These are phyloP conservation scores for Terebella lapidaria DNA, from an alignment of 2,888 invertebrate genomes.

Conservation along the genomic window DNA sequence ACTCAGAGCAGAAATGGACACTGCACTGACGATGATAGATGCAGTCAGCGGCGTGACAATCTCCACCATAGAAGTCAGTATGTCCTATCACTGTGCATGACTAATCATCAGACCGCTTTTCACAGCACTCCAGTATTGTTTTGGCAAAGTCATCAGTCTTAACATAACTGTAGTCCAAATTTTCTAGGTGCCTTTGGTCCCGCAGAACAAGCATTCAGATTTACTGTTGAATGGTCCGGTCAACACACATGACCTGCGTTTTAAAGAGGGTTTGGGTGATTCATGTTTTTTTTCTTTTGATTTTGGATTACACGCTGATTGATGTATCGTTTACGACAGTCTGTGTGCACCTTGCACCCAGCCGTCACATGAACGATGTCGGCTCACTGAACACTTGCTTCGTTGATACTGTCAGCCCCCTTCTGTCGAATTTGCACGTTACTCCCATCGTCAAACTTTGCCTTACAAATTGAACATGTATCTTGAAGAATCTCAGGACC, in stretches of 20 bases:
- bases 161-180: too few species aligned
- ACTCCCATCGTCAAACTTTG: neutral
- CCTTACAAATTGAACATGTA: neutral
- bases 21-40: neutral
- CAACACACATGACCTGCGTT: neutral
- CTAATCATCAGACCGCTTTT: neutral
- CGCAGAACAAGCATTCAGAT: too few species aligned
- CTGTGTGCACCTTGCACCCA: neutral
- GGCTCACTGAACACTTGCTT: neutral
- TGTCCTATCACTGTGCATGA: neutral
- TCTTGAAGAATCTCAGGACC: neutral
- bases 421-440: neutral
- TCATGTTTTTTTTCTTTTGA: slow-evolving; percentile 1
- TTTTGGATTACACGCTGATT: neutral
- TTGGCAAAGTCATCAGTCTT: too few species aligned
- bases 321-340: slow-evolving; percentile 1
- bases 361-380: neutral
- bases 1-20: neutral
- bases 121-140: too few species aligned
- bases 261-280: neutral
- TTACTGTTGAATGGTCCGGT: too few species aligned
- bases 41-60: neutral
- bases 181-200: too few species aligned
- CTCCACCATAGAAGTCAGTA: slow-evolving; percentile 1
- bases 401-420: neutral